A percentile compares a stretch with the other conserved stretches of the same genome.
Evolutionary conservation across 2,113 vertebrate genomes (phyloP).

Genomic region (Pyxicephalus adspersus): DNA sequence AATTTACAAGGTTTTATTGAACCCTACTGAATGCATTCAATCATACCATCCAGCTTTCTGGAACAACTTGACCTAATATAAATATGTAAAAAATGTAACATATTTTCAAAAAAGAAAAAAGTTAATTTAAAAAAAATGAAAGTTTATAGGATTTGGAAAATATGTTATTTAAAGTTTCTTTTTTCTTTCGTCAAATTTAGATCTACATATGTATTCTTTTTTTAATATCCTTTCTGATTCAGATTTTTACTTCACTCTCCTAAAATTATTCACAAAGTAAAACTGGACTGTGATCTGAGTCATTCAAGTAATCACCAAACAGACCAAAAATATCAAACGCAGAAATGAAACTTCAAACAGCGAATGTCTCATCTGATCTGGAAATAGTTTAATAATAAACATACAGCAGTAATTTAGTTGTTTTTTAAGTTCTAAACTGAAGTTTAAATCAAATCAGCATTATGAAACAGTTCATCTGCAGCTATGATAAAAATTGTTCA

Average conservation of each 20-base stretch:
- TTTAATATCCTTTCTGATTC: slow-evolving; percentile 27
- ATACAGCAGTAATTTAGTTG: too few relatives aligned
- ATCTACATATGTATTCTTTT: slow-evolving; percentile 13
- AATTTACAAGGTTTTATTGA: too few relatives aligned
- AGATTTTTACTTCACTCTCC: not conserved
- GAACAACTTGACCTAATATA: too few relatives aligned
- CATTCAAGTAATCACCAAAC: slow-evolving; percentile 19
- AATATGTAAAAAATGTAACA: too few relatives aligned
- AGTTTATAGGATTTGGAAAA: too few relatives aligned
- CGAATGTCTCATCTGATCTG: too few relatives aligned
- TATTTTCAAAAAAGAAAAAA: too few relatives aligned
- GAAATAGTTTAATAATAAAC: too few relatives aligned
- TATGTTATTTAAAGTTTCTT: not conserved
- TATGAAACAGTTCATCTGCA: slow-evolving; percentile 1
- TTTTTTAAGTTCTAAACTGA: too few relatives aligned
- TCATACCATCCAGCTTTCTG: too few relatives aligned
- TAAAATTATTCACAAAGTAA: not conserved
- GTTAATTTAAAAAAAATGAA: too few relatives aligned
- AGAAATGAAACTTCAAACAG: not conserved
- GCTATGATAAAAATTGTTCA: not conserved
- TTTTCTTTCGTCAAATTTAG: not conserved
- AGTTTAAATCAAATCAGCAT: not conserved
- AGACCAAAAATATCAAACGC: slow-evolving; percentile 26
- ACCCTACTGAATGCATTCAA: too few relatives aligned
- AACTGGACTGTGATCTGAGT: slow-evolving; percentile 38